These are phyloP conservation scores for Perccottus glenii DNA, from an alignment of 2,113 vertebrate genomes.

Conservation along the genomic window DNA sequence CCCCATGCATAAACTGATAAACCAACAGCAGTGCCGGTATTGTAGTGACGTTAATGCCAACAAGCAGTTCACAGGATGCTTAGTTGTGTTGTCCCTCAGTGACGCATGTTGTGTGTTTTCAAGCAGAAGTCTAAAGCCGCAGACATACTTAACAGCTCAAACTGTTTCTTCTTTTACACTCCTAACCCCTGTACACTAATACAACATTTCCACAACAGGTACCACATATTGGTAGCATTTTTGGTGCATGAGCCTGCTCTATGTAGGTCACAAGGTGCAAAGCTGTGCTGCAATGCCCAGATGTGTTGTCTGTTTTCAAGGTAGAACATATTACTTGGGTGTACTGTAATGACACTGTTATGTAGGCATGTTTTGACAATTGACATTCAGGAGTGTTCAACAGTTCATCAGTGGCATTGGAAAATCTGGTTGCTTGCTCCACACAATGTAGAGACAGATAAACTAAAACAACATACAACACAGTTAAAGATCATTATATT, in stretches of 20 bases:
- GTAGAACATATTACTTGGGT: background rate
- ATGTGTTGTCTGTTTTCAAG: background rate
- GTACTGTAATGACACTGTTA: background rate
- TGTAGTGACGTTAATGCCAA: slow-evolving; percentile 2
- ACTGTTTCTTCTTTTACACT: slow-evolving; percentile 5
- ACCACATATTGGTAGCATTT: slow-evolving; percentile 17
- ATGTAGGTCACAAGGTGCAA: slow-evolving; percentile 61
- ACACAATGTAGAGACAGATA: background rate
- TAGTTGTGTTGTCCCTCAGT: background rate
- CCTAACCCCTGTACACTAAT: background rate
- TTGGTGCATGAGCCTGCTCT: slow-evolving; percentile 23
- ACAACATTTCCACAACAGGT: slow-evolving; percentile 1
- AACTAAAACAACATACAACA: slow-evolving; percentile 7
- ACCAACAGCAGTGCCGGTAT: slow-evolving; percentile 15
- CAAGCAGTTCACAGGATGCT: slow-evolving; percentile 15
- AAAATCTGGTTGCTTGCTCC: background rate
- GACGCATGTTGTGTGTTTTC: slow-evolving; percentile 14
- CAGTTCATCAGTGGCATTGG: slow-evolving; percentile 14
- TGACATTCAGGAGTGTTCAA: no score
- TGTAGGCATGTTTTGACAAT: background rate
- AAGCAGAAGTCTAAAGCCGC: slow-evolving; percentile 36
- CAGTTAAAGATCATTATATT: background rate
- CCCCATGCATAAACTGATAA: slow-evolving; percentile 9
- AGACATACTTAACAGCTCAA: slow-evolving; percentile 12
- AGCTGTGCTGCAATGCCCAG: slow-evolving; percentile 10